Base-by-base conservation (phyloP, 35 echinoderm and acorn worm genomes). In the Chiridota heheva region DNA sequence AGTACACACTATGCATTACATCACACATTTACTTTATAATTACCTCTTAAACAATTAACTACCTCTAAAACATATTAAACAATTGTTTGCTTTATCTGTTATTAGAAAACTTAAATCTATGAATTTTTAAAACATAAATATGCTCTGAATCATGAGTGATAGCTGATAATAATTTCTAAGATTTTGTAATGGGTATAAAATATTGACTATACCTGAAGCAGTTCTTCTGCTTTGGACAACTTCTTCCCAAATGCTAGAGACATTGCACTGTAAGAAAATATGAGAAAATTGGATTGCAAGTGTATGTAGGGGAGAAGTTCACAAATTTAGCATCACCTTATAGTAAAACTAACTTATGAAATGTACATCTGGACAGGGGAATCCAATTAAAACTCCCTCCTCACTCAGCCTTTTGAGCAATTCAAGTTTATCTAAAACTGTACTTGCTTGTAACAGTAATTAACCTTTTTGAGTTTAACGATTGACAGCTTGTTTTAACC, bases 221-320 rank as follows among this genome's bases (percentile, higher is more conserved):
- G 45, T 81, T 97, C 93, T 44, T 91, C 88, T 44, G 63, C 88
- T 57, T 91, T 97, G 7, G 86, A 92, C 22, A 91, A 37, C 70
- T 97, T 97, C 77, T 97, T 91, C 41, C 93, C 93, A 18, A 81
- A 68, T 33, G 89, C 88, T 28, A 97, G 78, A 17, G 77, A 80
- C 15, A 68, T 80, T 39, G 93, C 71, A 83, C 93, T 97, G 92
- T 18, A 96, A 89, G 37, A 44, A 35, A 70, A 84, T 13, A 81
- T 18, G 2, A 5, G n/a, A 77, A 4, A 59, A 25, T 16, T 29
- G 32, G 15, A 18, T 57, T 6, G 0, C 4, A 36, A 8, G 34
- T 58, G n/a, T 43, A 8, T 43, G 48, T 24, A n/a, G 42, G 40
- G 4, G 20, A 74, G 35, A 0, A 20, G 17, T 58, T 31, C 40